These are phyloP conservation scores for Valencia hispanica DNA, from an alignment of 2,797 vertebrate genomes.

Conservation along the genomic window DNA sequence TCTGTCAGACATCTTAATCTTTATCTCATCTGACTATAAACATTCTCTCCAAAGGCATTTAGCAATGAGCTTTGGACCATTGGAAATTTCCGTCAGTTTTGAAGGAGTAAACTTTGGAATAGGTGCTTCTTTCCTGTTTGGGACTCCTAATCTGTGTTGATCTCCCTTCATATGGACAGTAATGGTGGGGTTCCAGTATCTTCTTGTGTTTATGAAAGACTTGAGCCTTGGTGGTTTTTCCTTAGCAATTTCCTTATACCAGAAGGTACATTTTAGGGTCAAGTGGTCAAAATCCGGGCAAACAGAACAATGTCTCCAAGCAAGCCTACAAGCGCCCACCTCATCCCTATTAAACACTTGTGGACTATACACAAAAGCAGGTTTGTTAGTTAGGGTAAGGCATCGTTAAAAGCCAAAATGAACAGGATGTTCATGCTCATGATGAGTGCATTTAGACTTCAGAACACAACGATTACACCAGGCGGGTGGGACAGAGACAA, in stretches of 20 bases:
- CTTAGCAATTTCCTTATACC: background rate
- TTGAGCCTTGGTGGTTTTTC: background rate
- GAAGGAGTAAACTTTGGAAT: background rate
- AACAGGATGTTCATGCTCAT: background rate
- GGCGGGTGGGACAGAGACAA: background rate
- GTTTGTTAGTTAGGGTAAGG: background rate
- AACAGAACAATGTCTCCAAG: background rate
- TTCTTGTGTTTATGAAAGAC: background rate
- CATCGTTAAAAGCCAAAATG: background rate
- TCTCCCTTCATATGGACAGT: background rate
- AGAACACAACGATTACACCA: background rate
- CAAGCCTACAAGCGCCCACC: background rate
- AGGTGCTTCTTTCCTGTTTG: background rate
- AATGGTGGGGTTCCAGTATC: background rate
- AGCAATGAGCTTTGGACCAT: too few species aligned
- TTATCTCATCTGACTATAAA: background rate
- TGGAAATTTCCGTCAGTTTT: background rate
- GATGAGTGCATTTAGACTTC: background rate
- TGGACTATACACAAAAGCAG: background rate
- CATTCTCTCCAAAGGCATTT: background rate
- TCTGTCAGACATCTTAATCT: slow-evolving; percentile 6
- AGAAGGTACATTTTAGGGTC: background rate
- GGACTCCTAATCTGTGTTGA: background rate
- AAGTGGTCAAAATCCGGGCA: background rate
- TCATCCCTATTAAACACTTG: background rate